Evolutionary conservation across 2,797 vertebrate species (phyloP).

Genomic region (Nannoperca obscura): DNA sequence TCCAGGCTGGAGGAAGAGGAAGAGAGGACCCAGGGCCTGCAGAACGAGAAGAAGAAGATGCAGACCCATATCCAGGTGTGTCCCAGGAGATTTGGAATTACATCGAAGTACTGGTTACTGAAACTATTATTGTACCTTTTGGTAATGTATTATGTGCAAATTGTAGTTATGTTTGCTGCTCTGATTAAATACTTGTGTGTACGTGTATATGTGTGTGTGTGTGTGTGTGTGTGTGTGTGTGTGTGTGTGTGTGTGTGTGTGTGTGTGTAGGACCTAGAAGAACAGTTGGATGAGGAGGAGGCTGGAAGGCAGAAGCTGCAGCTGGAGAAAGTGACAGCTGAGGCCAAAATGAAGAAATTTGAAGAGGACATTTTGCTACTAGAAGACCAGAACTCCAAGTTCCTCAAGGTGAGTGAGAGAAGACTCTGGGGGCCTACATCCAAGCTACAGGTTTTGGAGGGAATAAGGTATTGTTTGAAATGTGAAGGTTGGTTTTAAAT

Average conservation of each 20-base stretch:
- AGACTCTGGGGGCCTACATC: fast-evolving
- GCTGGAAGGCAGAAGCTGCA: conserved; percentile 97
- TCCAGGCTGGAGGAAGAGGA: conserved; percentile 98
- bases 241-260: not conserved
- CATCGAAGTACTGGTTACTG: not conserved
- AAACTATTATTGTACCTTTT: not conserved
- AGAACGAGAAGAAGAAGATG: conserved; percentile 99
- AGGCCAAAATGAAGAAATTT: conserved; percentile 97
- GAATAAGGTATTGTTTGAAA: not conserved
- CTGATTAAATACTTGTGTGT: conserved; percentile 7
- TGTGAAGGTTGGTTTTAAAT: not conserved
- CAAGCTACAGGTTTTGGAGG: not conserved
- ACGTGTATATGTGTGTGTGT: too few species aligned
- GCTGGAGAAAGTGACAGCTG: conserved; percentile 97
- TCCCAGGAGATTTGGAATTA: not conserved
- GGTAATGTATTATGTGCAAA: not conserved
- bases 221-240: too few species aligned
- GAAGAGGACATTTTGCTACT: conserved; percentile 96
- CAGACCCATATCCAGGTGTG: conserved; percentile 95
- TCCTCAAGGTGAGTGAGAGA: conserved; percentile 88
- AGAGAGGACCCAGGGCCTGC: conserved; percentile 92
- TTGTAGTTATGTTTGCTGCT: not conserved
- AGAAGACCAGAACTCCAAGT: conserved; percentile 98
- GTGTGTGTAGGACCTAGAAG: conserved; percentile 90
- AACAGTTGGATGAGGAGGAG: conserved; percentile 97